Evolutionary conservation across 2,888 invertebrate species (phyloP), one percentile per base, ranked within the genome.

Genomic region (Conistra vaccinii): DNA sequence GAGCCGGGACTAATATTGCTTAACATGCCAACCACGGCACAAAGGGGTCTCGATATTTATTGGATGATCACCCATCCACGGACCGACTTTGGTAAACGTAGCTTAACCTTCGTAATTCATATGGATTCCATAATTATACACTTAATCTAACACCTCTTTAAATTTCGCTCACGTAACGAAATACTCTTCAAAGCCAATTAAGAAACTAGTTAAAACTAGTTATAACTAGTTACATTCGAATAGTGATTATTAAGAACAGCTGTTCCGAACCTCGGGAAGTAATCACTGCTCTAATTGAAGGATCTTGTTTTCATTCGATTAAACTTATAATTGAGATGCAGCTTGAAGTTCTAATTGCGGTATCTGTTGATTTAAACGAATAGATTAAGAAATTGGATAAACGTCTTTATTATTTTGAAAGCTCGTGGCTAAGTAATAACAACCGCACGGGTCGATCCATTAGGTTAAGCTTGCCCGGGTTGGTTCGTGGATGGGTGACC

Each of bases 291-390:
- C 35, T 71, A 83, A 75, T 83, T 74, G 58, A 76, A 71, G 35
- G 39, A 20, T 73, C 51, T 32, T 61, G 77, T 80, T 73, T 70
- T 61, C 73, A 61, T 85, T 75, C 68, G 10, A 77, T 84, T 80
- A 65, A 82, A 84, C 74, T 85, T 84, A 20, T 80, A 75, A 85
- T 80, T 85, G 68, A 53, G 72, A 69, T 80, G 83, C 77, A 76
- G 35, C 23, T 67, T 45, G 0, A 39, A 65, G 51, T 62, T 80
- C 20, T 58, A n/a, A 48, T 80, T 55, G 69, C 55, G 74, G 23
- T 57, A 12, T 73, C 35, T 66, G 39, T 69, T 72, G 62, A 69
- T 75, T 55, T 69, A 66, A 62, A 58, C 42, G n/a, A 53, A 39
- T 2, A 3, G 17, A 48, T 71, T 53, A 20, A 61, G 48, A 42